These are phyloP conservation scores for Mormyrops boulengeri DNA, from an alignment of 2,797 vertebrate genomes.

Conservation along the genomic window DNA sequence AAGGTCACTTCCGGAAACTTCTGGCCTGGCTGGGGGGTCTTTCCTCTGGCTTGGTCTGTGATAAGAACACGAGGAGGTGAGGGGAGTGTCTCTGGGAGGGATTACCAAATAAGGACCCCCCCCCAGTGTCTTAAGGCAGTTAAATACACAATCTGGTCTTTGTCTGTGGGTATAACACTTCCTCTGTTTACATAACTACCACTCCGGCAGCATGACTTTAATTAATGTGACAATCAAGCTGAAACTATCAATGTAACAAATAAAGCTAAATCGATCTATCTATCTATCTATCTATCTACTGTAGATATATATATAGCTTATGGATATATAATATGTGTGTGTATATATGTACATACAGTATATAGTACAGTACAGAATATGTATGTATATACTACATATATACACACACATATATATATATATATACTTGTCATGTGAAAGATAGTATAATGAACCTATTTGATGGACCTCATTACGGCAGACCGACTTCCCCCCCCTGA, in stretches of 20 bases:
- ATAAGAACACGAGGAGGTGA: neutral
- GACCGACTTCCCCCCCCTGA: neutral
- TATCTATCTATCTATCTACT: neutral
- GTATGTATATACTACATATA: too few species aligned
- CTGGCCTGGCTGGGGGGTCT: neutral
- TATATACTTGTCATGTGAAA: neutral
- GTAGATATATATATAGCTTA: too few species aligned
- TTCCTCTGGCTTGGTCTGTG: neutral
- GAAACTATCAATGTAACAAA: neutral
- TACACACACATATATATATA: too few species aligned
- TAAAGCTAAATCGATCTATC: neutral
- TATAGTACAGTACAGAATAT: too few species aligned
- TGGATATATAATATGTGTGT: neutral
- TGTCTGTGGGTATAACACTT: neutral
- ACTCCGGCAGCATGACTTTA: neutral
- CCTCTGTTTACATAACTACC: neutral
- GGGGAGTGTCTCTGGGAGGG: neutral
- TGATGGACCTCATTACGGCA: neutral
- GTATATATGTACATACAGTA: too few species aligned
- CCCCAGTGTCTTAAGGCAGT: too few species aligned
- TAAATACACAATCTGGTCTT: slow-evolving; percentile 17
- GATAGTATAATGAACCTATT: neutral
- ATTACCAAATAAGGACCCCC: slow-evolving; percentile 13
- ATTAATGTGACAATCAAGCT: slow-evolving; percentile 1
- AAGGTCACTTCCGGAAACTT: slow-evolving; percentile 64